Base-by-base conservation (phyloP, 2,888 invertebrate species). In the Cataglyphis livida region DNA sequence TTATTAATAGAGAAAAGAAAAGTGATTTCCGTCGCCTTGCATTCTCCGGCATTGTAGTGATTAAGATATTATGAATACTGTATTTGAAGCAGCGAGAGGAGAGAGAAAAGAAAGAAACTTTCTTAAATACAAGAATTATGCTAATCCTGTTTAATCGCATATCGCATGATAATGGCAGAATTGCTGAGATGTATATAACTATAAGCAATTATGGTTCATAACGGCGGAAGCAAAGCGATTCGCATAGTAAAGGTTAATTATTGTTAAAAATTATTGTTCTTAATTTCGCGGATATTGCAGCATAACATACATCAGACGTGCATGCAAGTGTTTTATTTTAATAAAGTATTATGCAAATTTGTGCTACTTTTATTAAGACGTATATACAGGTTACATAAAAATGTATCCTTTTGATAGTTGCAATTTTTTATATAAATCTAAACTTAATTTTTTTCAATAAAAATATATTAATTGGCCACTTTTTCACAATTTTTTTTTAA, bases 11-110 rank as follows among this genome's bases (percentile, higher is more conserved):
- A 32, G 66, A 87, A 82, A 82, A 71, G 79, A 32, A 74, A 83
- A 70, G 57, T 12, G 68, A 62, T n/a, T 81, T 57, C 64, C 70
- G 70, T 44, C 41, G 70, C 35, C 54, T 68, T 38, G 65, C 82
- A 84, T 88, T 86, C 81, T 78, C 71, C 71, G 79, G 61, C 82
- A 64, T 75, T 81, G 62, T 65, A 54, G n/a, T 78, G 85, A 87
- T 87, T 84, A 82, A 78, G 73, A 87, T 88, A 86, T 88, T 74
- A 78, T 68, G 66, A 84, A 81, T 73, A 71, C 48, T 2, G 61
- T 48, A 71, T 54, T 61, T 68, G 74, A 74, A n/a, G 0, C 15
- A 41, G 70, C 21, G 9, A 12, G n/a, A 57, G 9, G 44, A 59
- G 15, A 54, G 44, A 54, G 18, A 48, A 15, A 18, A n/a, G 7